phyloP scores from a whole-genome alignment of 2,888 invertebrate genomes.

The Leptinotarsa tumamoca region DNA sequence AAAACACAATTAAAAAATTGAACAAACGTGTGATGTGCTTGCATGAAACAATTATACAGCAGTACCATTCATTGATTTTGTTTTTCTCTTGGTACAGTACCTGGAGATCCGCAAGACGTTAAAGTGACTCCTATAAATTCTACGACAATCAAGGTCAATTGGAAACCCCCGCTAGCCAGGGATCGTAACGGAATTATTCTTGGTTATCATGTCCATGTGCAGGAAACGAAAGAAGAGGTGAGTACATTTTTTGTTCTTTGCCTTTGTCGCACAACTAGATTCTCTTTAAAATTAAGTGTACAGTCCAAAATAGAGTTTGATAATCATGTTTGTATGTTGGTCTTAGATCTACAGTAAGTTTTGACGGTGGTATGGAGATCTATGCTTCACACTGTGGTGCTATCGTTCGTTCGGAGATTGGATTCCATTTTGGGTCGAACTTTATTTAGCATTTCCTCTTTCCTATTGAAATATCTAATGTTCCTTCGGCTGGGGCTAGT shows the following conservation, averaged over 20 bases:
- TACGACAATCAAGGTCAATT: slow-evolving; percentile 93
- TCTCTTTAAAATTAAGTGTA: no score
- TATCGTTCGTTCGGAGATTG: no score
- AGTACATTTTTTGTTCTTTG: slow-evolving; percentile 41
- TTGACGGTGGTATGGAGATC: no score
- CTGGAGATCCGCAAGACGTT: slow-evolving; percentile 95
- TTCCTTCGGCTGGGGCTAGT: no score
- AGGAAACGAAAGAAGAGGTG: slow-evolving; percentile 90
- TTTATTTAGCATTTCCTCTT: no score
- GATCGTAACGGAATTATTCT: slow-evolving; percentile 96
- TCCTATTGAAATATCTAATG: no score
- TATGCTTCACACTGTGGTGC: no score
- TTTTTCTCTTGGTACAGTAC: slow-evolving; percentile 78
- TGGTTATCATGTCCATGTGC: slow-evolving; percentile 96
- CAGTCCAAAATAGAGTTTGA: no score
- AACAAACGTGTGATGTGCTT: slow-evolving; percentile 63
- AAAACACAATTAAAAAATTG: slow-evolving; percentile 53
- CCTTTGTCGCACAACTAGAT: background rate
- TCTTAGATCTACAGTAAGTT: no score
- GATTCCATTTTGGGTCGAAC: no score
- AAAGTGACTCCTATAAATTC: slow-evolving; percentile 91
- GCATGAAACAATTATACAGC: slow-evolving; percentile 55
- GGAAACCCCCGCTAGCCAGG: slow-evolving; percentile 93
- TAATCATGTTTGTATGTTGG: no score
- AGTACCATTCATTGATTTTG: slow-evolving; percentile 27